Base-by-base conservation (phyloP, 2,113 vertebrate genomes). In the Aspiorhynchus laticeps region DNA sequence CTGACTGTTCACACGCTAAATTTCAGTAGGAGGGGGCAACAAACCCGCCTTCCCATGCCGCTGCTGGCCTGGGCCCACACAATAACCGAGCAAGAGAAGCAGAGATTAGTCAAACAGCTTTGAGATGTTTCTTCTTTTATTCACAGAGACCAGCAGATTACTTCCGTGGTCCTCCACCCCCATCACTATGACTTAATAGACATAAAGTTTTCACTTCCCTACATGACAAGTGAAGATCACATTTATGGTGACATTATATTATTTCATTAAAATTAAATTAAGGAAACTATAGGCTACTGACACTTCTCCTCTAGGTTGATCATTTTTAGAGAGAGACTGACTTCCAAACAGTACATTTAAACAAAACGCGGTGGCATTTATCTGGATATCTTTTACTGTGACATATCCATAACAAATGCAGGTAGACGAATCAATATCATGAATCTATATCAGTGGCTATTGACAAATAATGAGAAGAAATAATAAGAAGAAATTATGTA, bases 1-100 rank as follows among this genome's bases (percentile, higher is more conserved):
- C 90, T 87, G 91, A 91, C 92, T 92, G 94, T 94, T 94, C 93
- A 93, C 94, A 94, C 91, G 92, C 91, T 91, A 91, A 90, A 92
- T 91, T 84, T 85, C 76, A 73, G 89, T 87, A 75, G 83, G 86
- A 90, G 87, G 61, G 87, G 87, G 80, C 63, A 59, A 83, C 31
- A 76, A 87, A 83, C 74, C 48, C 53, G 71, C 86, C 73, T 84
- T 78, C 86, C 31, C 80, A 84, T 84, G 80, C 69, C 21, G 28
- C 63, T 71, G 28, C 81, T 83, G 80, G 78, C 78, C 78, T 24
- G 24, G 78, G 21, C 80, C 80, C 61, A 67, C 80, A 65, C 80
- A 82, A 82, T 48, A 83, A 83, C 81, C 19, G 63, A 36, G 81
- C 46, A 56, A 74, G 69, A 74, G 82, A 84, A 84, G 69, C 31